A percentile compares a stretch with the other conserved stretches of the same genome.
phyloP scores from a whole-genome alignment of 2,113 vertebrate species.

The Chauna torquata region DNA sequence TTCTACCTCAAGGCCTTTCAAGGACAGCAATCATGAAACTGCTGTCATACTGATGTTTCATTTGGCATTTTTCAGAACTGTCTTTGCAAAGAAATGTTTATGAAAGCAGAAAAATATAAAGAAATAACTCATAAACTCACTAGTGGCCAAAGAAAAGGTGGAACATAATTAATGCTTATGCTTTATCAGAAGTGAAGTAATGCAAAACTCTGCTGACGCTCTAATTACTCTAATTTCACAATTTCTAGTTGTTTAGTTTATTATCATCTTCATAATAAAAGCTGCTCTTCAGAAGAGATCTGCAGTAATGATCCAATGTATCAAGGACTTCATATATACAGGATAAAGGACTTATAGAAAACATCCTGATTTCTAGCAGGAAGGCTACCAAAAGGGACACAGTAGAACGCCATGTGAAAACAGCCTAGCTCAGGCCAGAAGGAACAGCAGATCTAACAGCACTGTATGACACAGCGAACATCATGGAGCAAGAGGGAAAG shows the following conservation, averaged over 20 bases:
- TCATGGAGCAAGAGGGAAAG: background rate
- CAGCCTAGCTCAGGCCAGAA: background rate
- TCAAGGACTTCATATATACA: background rate
- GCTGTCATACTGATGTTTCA: accelerated
- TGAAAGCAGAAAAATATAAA: background rate
- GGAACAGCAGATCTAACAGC: background rate
- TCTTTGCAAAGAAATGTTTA: background rate
- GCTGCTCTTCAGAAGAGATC: background rate
- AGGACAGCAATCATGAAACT: background rate
- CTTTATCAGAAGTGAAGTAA: background rate
- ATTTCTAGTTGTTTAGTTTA: background rate
- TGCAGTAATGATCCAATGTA: background rate
- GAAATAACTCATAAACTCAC: background rate
- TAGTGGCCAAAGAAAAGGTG: background rate
- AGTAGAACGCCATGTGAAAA: background rate
- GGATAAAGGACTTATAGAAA: background rate
- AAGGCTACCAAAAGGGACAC: background rate
- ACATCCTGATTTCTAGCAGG: background rate
- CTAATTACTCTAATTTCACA: background rate
- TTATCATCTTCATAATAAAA: background rate
- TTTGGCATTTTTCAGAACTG: background rate
- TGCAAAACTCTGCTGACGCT: background rate
- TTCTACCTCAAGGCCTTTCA: background rate
- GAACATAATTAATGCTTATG: background rate
- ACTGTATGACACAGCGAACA: background rate